Conservation (phyloP, 2,888 invertebrate species). For the Melitaea athalia region DNA sequence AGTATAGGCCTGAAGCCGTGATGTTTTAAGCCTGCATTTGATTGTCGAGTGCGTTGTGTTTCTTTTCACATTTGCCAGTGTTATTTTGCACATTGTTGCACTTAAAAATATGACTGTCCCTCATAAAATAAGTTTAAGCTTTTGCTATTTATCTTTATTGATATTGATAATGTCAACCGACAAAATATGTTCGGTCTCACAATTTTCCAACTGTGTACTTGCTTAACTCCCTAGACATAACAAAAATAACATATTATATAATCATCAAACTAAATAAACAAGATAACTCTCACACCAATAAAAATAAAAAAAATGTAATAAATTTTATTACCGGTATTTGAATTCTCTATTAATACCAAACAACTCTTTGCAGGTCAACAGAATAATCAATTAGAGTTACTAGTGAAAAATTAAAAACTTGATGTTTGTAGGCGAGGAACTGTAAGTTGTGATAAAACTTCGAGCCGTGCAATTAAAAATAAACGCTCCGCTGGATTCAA, state of each 20-base stretch:
- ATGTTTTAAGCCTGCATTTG: neutral
- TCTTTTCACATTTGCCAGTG: neutral
- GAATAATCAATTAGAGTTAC: conserved; percentile 35
- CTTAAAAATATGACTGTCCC: neutral
- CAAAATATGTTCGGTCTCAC: no score
- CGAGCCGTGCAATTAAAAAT: conserved; percentile 55
- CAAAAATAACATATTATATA: no score
- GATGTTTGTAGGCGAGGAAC: conserved; percentile 30
- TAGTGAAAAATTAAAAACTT: conserved; percentile 23
- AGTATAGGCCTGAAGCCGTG: conserved; percentile 2
- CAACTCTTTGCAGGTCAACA: conserved; percentile 43
- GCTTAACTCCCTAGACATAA: no score
- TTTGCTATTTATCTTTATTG: no score
- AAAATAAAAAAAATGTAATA: neutral
- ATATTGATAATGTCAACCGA: no score
- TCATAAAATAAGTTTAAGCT: no score
- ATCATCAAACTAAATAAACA: no score
- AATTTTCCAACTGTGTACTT: no score
- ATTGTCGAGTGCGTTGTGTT: neutral
- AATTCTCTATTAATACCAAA: neutral
- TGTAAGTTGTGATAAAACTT: conserved; percentile 56
- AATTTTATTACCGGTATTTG: neutral
- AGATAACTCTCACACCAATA: no score
- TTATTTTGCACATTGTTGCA: neutral
- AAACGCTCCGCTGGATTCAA: conserved; percentile 40